phyloP scores from a whole-genome alignment of 2,888 invertebrate genomes.

The Hirtodrosophila confusa region DNA sequence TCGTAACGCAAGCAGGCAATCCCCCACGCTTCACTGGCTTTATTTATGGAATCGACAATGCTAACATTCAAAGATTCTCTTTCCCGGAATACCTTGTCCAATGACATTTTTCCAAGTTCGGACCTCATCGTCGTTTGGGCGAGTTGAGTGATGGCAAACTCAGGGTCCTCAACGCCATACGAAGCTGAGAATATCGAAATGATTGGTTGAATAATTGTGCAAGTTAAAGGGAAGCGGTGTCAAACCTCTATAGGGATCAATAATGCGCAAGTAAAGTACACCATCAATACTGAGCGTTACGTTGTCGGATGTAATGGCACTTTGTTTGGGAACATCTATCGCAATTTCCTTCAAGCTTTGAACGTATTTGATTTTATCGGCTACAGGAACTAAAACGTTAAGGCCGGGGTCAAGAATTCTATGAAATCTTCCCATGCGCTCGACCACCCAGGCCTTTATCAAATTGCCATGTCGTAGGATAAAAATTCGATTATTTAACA shows the following conservation, averaged over 20 bases:
- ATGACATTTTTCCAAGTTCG: constrained; percentile 97
- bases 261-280: constrained; percentile 96
- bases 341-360: constrained; percentile 99
- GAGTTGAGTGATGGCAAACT: constrained; percentile 99
- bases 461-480: constrained; percentile 43
- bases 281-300: constrained; percentile 98
- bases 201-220: neutral
- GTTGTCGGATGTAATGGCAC: constrained; percentile 98
- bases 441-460: constrained; percentile 94
- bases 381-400: constrained; percentile 94
- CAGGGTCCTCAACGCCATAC: constrained; percentile 99
- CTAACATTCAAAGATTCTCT: constrained; percentile 96
- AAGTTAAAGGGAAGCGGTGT: neutral
- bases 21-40: constrained; percentile 99
- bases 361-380: constrained; percentile 97
- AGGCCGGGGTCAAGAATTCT: constrained; percentile 97
- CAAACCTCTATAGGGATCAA: constrained; percentile 94
- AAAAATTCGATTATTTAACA: constrained; percentile 44
- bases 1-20: constrained; percentile 97
- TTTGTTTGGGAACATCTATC: constrained; percentile 99
- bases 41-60: constrained; percentile 98
- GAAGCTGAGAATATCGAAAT: constrained; percentile 86
- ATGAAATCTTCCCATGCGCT: constrained; percentile 98
- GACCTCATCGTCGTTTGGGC: constrained; percentile 99
- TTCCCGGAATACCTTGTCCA: constrained; percentile 98